Conservation (phyloP, 2,797 vertebrate genomes). For the Xerus rutilus region DNA sequence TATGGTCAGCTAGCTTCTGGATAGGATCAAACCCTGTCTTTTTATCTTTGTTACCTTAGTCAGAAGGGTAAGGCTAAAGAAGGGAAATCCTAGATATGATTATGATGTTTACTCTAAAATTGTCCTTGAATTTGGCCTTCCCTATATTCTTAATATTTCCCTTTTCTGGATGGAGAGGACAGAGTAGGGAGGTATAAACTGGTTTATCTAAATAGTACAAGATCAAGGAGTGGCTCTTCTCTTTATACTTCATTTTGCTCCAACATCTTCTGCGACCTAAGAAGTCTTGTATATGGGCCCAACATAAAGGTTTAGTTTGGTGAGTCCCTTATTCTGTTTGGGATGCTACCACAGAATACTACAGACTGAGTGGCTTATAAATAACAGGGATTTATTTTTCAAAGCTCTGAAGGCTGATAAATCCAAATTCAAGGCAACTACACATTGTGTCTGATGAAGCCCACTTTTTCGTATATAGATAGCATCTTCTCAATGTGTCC, state of each 20-base stretch:
- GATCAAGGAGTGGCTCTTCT: background rate
- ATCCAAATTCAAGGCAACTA: background rate
- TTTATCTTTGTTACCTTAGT: background rate
- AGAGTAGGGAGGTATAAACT: background rate
- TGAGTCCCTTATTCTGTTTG: background rate
- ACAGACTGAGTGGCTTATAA: background rate
- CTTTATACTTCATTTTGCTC: background rate
- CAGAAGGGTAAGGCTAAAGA: background rate
- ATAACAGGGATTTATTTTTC: background rate
- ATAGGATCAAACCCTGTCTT: background rate
- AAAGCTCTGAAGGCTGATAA: background rate
- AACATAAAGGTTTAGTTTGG: background rate
- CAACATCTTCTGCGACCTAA: background rate
- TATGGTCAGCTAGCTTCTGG: background rate
- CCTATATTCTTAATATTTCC: background rate
- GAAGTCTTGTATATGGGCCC: background rate
- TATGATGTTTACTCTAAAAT: background rate
- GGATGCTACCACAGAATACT: background rate
- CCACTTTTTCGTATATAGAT: background rate
- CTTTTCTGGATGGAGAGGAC: background rate
- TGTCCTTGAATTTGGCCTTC: slow-evolving; percentile 2
- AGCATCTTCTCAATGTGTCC: background rate
- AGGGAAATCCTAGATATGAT: background rate
- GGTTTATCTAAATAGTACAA: background rate
- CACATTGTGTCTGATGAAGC: background rate